phyloP scores from a whole-genome alignment of 2,797 vertebrate genomes.

The Phrynocephalus forsythii region DNA sequence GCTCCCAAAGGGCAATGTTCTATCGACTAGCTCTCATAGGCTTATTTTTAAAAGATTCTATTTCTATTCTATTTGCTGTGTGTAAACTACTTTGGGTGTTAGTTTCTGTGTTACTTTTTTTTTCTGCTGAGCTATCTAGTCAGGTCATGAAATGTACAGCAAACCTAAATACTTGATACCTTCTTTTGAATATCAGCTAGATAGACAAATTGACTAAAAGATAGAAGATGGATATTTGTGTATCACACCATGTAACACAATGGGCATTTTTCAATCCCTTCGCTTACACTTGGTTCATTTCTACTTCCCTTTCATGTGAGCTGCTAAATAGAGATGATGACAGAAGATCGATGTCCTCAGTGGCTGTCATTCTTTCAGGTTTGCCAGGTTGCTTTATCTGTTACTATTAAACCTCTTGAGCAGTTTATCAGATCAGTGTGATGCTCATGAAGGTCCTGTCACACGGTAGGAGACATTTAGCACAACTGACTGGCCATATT shows the following conservation, averaged over 20 bases:
- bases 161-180: not conserved
- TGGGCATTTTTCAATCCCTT: not conserved
- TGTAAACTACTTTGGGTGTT: not conserved
- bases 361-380: not conserved
- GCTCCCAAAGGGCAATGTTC: not conserved
- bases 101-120: not conserved
- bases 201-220: not conserved
- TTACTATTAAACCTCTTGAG: not conserved
- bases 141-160: too few species aligned
- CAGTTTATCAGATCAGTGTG: not conserved
- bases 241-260: not conserved
- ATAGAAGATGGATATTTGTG: not conserved
- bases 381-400: not conserved
- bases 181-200: not conserved
- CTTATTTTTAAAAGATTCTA: not conserved
- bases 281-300: not conserved
- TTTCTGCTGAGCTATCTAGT: not conserved
- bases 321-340: slow-evolving; percentile 20
- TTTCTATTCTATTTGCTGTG: not conserved
- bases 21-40: not conserved
- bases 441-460: not conserved
- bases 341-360: slow-evolving; percentile 14
- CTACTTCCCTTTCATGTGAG: not conserved
- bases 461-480: not conserved
- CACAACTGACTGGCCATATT: not conserved